Evolutionary conservation across 2,797 vertebrate genomes (phyloP), one percentile per base, ranked within the genome.

Genomic region (Falco biarmicus): DNA sequence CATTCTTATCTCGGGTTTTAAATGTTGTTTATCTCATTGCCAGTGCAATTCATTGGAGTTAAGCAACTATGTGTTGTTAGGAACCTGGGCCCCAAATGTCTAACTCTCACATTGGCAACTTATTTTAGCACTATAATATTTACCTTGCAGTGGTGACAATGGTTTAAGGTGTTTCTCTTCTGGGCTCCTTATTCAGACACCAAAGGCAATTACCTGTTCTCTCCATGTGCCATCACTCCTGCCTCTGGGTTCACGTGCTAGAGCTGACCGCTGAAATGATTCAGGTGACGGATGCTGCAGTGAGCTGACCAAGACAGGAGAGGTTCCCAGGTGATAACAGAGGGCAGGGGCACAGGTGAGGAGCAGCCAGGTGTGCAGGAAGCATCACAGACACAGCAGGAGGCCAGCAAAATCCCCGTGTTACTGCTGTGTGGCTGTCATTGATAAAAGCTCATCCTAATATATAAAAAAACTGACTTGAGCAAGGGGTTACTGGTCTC

Each of bases 321-420:
- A 10, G 26, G 37, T 12, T 43, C 19, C 47, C 2, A 11, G n/a
- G 12, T 32, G 64, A 7, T 22, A 16, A 7, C 5, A 2, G 15
- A 63, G 39, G 63, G 34, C 54, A 39, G 32, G 31, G 31, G 22
- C 61, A 20, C 10, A 20, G 29, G 11, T 1, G 0, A 13, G 53
- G 47, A 48, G 75, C 81, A 25, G 68, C 9, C 5, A 4, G 11
- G 11, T 7, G 9, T 10, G 7, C 16, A 24, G 41, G 39, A 25
- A 32, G 26, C 10, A 0, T 25, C 34, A 5, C 7, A 8, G 37
- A 34, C 51, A 71, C 0, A 0, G 81, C 60, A 64, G 10, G 61
- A 63, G 15, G 61, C 25, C 37, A 28, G 28, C 0, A 0, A 79
- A 31, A 51, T 11, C 21, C 19, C 60, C 3, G 0, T 5, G 15